A percentile compares a stretch with the other conserved stretches of the same genome.
These are phyloP conservation scores for Esox niger DNA, from an alignment of 2,113 vertebrate genomes.

Conservation along the genomic window DNA sequence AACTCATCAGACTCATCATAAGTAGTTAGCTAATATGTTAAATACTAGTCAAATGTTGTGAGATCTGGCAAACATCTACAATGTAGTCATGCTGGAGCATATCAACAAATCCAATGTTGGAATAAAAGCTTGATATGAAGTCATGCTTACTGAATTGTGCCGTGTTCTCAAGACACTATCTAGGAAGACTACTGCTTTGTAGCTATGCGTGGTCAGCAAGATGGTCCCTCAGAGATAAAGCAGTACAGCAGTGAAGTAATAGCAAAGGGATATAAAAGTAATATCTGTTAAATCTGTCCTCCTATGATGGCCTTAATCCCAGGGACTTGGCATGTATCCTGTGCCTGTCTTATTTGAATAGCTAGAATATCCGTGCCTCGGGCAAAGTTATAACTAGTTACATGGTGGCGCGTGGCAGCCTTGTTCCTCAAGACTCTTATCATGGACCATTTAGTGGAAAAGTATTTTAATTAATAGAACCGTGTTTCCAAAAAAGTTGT, in stretches of 20 bases:
- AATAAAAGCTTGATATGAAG: neutral
- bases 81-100: slow-evolving; percentile 16
- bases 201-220: neutral
- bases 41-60: no score
- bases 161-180: slow-evolving; percentile 26
- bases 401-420: slow-evolving; percentile 6
- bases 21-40: no score
- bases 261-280: slow-evolving; percentile 36
- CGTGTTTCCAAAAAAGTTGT: no score
- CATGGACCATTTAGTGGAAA: neutral
- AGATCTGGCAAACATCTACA: no score
- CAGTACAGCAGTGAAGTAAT: slow-evolving; percentile 35
- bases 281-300: slow-evolving; percentile 44
- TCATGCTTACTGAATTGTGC: slow-evolving; percentile 35
- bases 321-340: slow-evolving; percentile 28
- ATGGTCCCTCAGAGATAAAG: slow-evolving; percentile 28
- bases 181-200: slow-evolving; percentile 8
- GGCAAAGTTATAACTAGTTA: neutral
- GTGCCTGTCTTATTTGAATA: slow-evolving; percentile 27
- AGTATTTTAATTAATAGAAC: no score
- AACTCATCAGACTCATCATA: no score
- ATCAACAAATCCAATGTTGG: no score
- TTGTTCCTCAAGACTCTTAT: neutral
- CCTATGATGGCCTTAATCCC: slow-evolving; percentile 36
- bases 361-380: slow-evolving; percentile 15